phyloP scores from a whole-genome alignment of 2,888 invertebrate species.

The Apamea anceps region DNA sequence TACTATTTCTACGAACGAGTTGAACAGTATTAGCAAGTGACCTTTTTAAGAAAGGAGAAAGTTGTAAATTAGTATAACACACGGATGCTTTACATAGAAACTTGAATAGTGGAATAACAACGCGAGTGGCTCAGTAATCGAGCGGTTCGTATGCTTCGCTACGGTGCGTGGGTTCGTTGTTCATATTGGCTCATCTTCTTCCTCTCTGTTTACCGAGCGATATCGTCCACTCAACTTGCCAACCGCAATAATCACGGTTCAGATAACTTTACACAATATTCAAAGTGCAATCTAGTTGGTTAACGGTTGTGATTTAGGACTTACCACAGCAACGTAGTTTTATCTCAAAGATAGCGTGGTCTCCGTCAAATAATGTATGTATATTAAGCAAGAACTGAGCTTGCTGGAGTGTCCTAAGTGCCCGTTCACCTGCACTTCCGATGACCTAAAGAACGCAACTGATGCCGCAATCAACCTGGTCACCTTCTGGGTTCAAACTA shows the following conservation, averaged over 20 bases:
- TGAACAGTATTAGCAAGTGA: not conserved
- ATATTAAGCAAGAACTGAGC: not conserved
- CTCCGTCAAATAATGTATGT: not conserved
- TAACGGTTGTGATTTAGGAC: slow-evolving; percentile 12
- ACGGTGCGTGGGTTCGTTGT: not conserved
- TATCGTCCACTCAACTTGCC: slow-evolving; percentile 9
- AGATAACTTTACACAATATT: slow-evolving; percentile 13
- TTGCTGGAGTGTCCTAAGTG: not conserved
- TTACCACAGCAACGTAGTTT: slow-evolving; percentile 1
- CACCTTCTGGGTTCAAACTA: not conserved
- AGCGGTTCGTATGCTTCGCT: not conserved
- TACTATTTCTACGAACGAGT: slow-evolving; percentile 7
- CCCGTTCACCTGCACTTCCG: not conserved
- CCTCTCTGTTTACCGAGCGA: not conserved
- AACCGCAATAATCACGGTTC: slow-evolving; percentile 8
- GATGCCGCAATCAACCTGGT: not conserved
- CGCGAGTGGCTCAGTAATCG: not conserved
- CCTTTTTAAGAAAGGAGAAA: slow-evolving; percentile 24
- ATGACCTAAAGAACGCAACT: not conserved
- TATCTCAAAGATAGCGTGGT: not conserved
- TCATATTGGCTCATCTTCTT: not conserved
- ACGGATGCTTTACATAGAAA: too few species aligned
- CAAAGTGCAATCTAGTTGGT: slow-evolving; percentile 25
- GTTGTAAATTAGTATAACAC: too few species aligned
- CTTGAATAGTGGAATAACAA: not conserved